Base-by-base conservation (phyloP, 2,797 vertebrate species). In the Threskiornis aethiopicus region DNA sequence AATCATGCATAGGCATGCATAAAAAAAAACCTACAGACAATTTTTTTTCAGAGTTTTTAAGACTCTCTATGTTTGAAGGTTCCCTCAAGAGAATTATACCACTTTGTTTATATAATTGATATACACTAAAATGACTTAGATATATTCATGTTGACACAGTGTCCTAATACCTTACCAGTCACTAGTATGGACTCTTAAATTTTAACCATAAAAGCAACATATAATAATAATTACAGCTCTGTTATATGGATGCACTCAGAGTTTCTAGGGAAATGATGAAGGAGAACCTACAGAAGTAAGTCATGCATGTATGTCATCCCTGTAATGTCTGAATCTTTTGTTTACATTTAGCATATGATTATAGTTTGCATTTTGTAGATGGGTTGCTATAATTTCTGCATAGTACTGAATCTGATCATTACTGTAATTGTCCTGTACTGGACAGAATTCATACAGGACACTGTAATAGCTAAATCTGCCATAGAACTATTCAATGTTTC, bases 181-280 rank as follows among this genome's bases (percentile, higher is more conserved):
- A 54, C 33, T 69, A 26, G 25, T n/a, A 59, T 1, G 8, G 20
- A 58, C 29, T 41, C 20, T 80, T 54, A 62, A 26, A 73, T 89
- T 84, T 84, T 78, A 71, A 59, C n/a, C 16, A 28, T 42, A 73
- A 85, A 90, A 67, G 2, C 29, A 51, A 49, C 28, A 29, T 39
- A 12, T 21, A 80, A 15, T 21, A 80, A 15, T 24, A 75, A 35
- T 76, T 87, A 31, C 26, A 54, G 26, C 9, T 46, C 21, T 57
- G 18, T 76, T 70, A 17, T 19, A 54, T 26, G 31, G 17, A 7
- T 0, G 0, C 4, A 25, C 19, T 71, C 16, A 12, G 52, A 19
- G 10, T 87, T 91, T 84, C 49, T 61, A 46, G 55, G 29, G 20
- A 78, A 64, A 35, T 31, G 13, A 26, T 29, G 16, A 28, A 57